phyloP scores from a whole-genome alignment of 2,888 invertebrate genomes.

The Lacanobia oleracea region DNA sequence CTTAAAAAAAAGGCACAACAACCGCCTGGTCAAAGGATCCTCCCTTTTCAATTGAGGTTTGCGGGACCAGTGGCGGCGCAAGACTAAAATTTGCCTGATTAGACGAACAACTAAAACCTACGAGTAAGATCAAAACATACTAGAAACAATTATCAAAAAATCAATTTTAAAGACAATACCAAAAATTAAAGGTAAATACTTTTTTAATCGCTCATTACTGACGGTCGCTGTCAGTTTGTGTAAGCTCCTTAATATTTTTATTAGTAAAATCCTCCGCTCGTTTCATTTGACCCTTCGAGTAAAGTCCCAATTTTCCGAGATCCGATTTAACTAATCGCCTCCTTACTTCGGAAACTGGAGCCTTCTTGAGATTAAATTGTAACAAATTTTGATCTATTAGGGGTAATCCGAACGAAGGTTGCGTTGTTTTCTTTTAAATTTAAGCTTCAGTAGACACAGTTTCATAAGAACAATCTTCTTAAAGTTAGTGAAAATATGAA shows the following conservation, averaged over 20 bases:
- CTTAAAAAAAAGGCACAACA: no score
- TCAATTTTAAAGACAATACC: no score
- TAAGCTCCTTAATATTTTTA: slow-evolving; percentile 22
- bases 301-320: slow-evolving; percentile 47
- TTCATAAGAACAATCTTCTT: neutral
- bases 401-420: neutral
- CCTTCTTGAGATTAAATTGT: slow-evolving; percentile 22
- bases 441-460: neutral
- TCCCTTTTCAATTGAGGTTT: no score
- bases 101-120: neutral
- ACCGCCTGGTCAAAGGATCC: no score
- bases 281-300: slow-evolving; percentile 32
- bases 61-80: no score
- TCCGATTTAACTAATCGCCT: slow-evolving; percentile 50
- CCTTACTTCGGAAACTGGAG: slow-evolving; percentile 18
- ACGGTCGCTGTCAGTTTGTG: neutral
- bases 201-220: neutral
- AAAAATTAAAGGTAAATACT: neutral
- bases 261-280: slow-evolving; percentile 33
- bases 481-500: neutral
- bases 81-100: no score
- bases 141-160: neutral
- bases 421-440: slow-evolving; percentile 4
- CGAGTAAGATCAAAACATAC: neutral
- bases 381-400: slow-evolving; percentile 26